phyloP scores from a whole-genome alignment of 2,888 invertebrate genomes.

The Therioaphis trifolii region DNA sequence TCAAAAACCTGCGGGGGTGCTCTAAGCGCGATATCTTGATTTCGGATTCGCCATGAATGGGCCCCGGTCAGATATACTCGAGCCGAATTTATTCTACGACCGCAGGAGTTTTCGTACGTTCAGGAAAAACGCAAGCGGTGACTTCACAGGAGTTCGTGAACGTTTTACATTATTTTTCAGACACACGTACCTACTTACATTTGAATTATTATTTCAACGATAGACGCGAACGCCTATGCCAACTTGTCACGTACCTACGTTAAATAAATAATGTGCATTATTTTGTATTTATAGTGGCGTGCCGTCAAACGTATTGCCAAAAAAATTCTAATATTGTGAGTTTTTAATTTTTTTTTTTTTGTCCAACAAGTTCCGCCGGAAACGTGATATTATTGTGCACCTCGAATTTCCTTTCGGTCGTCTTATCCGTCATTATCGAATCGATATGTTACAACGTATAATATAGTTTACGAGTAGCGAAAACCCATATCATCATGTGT shows the following conservation, averaged over 20 bases:
- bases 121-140: not conserved
- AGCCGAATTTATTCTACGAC: not conserved
- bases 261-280: slow-evolving; percentile 1
- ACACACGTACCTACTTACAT: not conserved
- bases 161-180: slow-evolving; percentile 14
- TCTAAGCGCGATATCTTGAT: slow-evolving; percentile 24
- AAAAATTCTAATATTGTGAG: not conserved
- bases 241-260: not conserved
- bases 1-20: slow-evolving; percentile 42
- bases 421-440: no score
- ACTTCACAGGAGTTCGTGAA: slow-evolving; percentile 24
- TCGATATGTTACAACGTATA: no score
- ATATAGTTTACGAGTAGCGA: no score
- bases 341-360: not conserved
- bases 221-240: not conserved
- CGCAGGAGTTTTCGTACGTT: not conserved
- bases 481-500: not conserved
- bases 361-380: slow-evolving; percentile 31
- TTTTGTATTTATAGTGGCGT: not conserved
- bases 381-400: not conserved
- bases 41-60: slow-evolving; percentile 25
- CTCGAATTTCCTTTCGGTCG: not conserved
- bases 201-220: not conserved
- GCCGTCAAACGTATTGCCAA: slow-evolving; percentile 11
- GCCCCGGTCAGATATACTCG: not conserved